phyloP scores from a whole-genome alignment of 2,888 invertebrate species.

The Onchidella celtica region DNA sequence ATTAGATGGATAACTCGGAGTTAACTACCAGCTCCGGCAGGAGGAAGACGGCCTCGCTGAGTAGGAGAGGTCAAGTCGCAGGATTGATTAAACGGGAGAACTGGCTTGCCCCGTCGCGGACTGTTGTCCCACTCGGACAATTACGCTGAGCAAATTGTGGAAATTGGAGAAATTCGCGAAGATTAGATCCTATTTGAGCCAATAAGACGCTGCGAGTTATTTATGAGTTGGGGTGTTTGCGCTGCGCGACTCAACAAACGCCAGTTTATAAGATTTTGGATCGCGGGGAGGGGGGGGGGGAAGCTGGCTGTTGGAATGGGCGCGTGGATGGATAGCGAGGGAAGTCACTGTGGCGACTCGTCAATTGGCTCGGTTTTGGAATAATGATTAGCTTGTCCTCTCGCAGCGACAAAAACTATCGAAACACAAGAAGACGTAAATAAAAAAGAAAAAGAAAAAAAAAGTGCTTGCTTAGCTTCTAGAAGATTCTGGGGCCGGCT shows the following conservation, averaged over 20 bases:
- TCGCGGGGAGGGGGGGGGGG: background rate
- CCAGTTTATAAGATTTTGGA: constrained; percentile 31
- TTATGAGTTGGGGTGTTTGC: constrained; percentile 50
- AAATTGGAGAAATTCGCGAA: constrained; percentile 55
- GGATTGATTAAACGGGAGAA: constrained; percentile 53
- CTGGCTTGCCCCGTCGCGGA: constrained; percentile 41
- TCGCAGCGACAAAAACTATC: constrained; percentile 15
- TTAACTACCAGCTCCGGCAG: constrained; percentile 51
- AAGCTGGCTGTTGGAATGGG: background rate
- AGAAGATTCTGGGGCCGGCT: background rate
- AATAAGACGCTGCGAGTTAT: constrained; percentile 53
- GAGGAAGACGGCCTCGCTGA: constrained; percentile 28
- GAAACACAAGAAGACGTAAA: constrained; percentile 15
- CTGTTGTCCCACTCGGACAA: constrained; percentile 53
- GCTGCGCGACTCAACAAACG: constrained; percentile 27
- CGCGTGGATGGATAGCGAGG: constrained; percentile 22
- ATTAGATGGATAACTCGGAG: constrained; percentile 62
- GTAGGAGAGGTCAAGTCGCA: constrained; percentile 20
- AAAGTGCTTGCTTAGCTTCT: no score
- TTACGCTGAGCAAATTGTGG: constrained; percentile 56
- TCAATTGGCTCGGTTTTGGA: constrained; percentile 39
- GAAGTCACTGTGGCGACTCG: constrained; percentile 36
- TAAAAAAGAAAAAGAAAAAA: background rate
- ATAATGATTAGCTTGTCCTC: constrained; percentile 37
- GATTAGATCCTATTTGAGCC: constrained; percentile 56